phyloP scores from a whole-genome alignment of 2,797 vertebrate genomes.

The Pelochelys cantorii region DNA sequence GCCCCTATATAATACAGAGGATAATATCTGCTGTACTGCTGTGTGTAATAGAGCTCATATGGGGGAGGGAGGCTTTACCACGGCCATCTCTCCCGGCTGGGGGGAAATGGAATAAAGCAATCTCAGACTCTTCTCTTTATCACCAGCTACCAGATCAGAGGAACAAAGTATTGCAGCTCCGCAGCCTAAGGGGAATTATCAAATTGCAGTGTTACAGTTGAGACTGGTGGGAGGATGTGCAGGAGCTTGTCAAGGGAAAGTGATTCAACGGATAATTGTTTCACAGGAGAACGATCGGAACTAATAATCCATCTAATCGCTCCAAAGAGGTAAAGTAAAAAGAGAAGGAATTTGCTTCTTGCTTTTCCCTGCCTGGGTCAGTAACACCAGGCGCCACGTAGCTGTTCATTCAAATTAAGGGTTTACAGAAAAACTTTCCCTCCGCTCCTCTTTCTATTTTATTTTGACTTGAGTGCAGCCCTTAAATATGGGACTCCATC shows the following conservation, averaged over 20 bases:
- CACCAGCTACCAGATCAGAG: neutral
- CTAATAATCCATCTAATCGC: constrained; percentile 59
- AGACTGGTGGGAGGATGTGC: constrained; percentile 52
- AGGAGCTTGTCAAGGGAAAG: constrained; percentile 45
- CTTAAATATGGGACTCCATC: neutral
- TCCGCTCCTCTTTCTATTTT: neutral
- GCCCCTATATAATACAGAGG: neutral
- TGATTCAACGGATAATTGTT: constrained; percentile 61
- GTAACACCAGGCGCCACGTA: neutral
- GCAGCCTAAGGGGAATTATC: constrained; percentile 20
- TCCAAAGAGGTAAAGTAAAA: constrained; percentile 40
- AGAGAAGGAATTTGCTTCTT: constrained; percentile 37
- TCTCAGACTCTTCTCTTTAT: neutral
- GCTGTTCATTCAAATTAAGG: constrained; percentile 39
- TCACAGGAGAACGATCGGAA: constrained; percentile 7
- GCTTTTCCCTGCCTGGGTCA: neutral
- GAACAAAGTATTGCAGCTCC: neutral
- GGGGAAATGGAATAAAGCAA: neutral
- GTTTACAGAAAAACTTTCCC: constrained; percentile 9
- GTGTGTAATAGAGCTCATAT: neutral
- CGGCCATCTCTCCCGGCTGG: neutral
- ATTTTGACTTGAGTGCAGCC: constrained; percentile 2
- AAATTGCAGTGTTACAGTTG: constrained; percentile 42
- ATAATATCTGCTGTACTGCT: neutral
- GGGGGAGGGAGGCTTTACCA: neutral